Conservation (phyloP, 2,113 vertebrate species). For the Cygnus buccinator region DNA sequence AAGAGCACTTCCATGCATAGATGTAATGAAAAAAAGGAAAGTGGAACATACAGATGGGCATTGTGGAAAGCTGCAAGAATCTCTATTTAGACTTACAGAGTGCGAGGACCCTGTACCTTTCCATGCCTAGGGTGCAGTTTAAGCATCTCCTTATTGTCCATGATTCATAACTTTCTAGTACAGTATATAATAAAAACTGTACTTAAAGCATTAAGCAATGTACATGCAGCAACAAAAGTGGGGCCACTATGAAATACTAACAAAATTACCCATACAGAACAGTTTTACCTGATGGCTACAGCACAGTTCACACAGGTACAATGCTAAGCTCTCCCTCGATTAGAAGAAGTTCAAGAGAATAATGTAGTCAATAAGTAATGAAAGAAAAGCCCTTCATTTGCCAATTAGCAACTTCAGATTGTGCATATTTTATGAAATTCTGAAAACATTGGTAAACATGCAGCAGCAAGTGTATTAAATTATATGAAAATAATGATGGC, state of each 20-base stretch:
- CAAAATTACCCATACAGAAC: not conserved
- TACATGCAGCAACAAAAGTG: not conserved
- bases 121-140: not conserved
- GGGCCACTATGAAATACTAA: not conserved
- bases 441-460: constrained; percentile 14
- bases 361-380: constrained; percentile 11
- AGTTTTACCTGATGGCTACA: not conserved
- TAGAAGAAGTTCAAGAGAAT: not conserved
- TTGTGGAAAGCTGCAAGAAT: not conserved
- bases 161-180: not conserved
- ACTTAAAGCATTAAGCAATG: not conserved
- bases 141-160: not conserved
- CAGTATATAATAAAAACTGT: not conserved
- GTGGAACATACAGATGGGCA: not conserved
- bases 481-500: constrained; percentile 29
- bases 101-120: not conserved
- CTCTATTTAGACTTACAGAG: not conserved
- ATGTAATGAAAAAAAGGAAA: not conserved
- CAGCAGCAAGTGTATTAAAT: constrained; percentile 14
- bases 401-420: constrained; percentile 15
- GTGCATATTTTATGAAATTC: constrained; percentile 48
- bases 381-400: constrained; percentile 5
- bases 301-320: not conserved
- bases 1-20: not conserved
- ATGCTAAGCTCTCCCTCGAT: not conserved